Conservation (phyloP, 2,113 vertebrate genomes). For the Lycaon pictus region DNA sequence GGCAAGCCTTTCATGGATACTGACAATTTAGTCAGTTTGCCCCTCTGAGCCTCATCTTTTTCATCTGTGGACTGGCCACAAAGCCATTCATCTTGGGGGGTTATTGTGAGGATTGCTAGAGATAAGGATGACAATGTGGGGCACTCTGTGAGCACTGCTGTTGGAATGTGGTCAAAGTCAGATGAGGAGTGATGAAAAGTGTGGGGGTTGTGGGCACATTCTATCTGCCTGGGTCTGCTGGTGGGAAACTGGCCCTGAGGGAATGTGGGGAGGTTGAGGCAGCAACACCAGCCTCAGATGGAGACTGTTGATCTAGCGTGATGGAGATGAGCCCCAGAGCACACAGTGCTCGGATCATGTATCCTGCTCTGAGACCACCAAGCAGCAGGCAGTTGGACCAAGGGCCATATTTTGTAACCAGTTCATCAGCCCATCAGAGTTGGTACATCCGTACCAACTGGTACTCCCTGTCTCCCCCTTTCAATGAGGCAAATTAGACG, state of each 20-base stretch:
- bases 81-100: no score
- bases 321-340: no score
- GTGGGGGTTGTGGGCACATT: fast-evolving
- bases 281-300: not conserved
- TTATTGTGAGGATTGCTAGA: not conserved
- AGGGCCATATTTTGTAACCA: fast-evolving
- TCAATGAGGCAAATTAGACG: not conserved
- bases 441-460: no score
- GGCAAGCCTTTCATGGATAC: not conserved
- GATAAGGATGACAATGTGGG: not conserved
- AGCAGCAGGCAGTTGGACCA: fast-evolving
- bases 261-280: not conserved
- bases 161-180: not conserved
- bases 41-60: not conserved
- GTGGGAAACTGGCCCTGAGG: not conserved
- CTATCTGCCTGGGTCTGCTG: fast-evolving
- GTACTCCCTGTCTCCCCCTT: not conserved
- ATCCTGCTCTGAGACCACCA: not conserved
- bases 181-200: not conserved
- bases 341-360: fast-evolving
- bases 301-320: not conserved
- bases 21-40: not conserved
- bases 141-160: no score
- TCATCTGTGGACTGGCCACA: not conserved
- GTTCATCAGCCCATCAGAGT: not conserved